Conservation (phyloP, 2,888 invertebrate species). For the Dendrolimus pini region DNA sequence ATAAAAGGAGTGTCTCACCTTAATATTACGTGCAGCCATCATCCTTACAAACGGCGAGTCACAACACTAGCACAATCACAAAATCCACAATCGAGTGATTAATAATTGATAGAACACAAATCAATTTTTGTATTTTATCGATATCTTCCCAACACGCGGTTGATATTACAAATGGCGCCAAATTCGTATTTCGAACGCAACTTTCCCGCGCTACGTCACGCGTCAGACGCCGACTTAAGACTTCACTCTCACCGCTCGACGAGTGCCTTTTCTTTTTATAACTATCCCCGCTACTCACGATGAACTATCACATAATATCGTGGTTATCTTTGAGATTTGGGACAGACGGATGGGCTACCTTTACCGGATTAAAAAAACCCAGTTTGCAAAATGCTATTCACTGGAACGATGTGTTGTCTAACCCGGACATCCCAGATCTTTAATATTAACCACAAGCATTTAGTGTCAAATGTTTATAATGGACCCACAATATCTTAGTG, state of each 20-base stretch:
- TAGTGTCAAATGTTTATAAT: no score
- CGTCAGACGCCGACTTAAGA: slow-evolving; percentile 37
- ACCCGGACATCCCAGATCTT: no score
- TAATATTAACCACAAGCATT: no score
- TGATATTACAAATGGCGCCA: slow-evolving; percentile 33
- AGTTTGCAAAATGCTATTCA: no score
- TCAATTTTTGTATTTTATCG: slow-evolving; percentile 17
- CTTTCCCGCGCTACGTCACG: slow-evolving; percentile 45
- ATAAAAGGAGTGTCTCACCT: slow-evolving; percentile 29
- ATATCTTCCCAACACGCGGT: slow-evolving; percentile 14
- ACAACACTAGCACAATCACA: slow-evolving; percentile 40
- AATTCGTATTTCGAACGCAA: slow-evolving; percentile 38
- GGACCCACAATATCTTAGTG: no score
- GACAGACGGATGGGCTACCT: slow-evolving; percentile 23
- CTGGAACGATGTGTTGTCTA: no score
- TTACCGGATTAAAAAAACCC: not conserved
- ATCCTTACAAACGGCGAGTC: slow-evolving; percentile 48
- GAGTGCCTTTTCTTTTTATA: slow-evolving; percentile 67
- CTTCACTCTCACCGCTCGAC: slow-evolving; percentile 62
- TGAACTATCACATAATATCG: slow-evolving; percentile 52
- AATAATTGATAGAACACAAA: slow-evolving; percentile 8
- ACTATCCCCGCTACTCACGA: slow-evolving; percentile 54
- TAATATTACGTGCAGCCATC: slow-evolving; percentile 53
- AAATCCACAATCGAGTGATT: not conserved
- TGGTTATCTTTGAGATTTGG: slow-evolving; percentile 48